Conservation (phyloP, 2,113 vertebrate species). For the Neolamprologus modestus region DNA sequence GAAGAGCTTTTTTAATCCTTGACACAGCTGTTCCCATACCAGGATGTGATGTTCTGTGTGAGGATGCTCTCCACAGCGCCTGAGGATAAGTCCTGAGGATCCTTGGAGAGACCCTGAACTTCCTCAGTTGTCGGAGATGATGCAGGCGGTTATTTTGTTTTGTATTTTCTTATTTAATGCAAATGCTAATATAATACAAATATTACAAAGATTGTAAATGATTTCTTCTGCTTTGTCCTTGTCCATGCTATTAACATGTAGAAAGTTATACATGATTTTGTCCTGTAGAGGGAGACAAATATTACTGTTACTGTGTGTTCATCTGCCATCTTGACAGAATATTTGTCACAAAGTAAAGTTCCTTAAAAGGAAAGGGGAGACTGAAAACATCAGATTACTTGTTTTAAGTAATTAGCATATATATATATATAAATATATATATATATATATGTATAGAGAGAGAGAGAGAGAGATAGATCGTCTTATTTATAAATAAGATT, state of each 20-base stretch:
- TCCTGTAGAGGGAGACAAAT: background rate
- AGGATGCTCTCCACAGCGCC: too few species aligned
- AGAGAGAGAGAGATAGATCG: accelerated
- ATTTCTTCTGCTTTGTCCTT: background rate
- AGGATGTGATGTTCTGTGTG: too few species aligned
- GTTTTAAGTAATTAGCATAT: background rate
- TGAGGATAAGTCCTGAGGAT: too few species aligned
- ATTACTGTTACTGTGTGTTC: background rate
- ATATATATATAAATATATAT: background rate
- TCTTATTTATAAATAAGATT: background rate
- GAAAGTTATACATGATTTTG: background rate
- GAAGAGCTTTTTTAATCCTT: background rate
- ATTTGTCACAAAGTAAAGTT: background rate
- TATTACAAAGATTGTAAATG: background rate
- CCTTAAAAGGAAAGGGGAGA: background rate
- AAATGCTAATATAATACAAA: background rate
- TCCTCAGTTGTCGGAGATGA: too few species aligned
- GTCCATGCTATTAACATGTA: background rate
- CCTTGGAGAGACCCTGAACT: too few species aligned
- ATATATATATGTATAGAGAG: accelerated
- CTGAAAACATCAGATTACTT: background rate
- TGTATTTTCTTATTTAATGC: background rate
- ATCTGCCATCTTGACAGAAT: background rate
- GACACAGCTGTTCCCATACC: background rate
- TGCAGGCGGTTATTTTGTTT: background rate